Evolutionary conservation across 2,113 vertebrate species (phyloP), one percentile per base, ranked within the genome.

Genomic region (Misgurnus anguillicaudatus): DNA sequence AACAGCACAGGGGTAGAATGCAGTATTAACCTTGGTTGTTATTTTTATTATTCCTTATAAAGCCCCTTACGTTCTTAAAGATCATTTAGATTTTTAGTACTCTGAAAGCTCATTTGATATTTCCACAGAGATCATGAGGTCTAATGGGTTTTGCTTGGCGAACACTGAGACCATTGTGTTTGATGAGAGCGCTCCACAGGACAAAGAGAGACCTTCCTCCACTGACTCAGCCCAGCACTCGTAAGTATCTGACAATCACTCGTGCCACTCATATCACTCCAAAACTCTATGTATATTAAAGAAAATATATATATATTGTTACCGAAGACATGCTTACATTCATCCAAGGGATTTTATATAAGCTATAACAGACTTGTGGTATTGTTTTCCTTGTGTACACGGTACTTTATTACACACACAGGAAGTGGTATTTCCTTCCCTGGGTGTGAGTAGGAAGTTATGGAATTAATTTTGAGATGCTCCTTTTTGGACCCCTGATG

Each of bases 121-220:
- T 72, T 79, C 71, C 21, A 75, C 87, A 98, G 97, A 98, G 93
- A 98, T 99, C 89, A 99, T 98, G 97, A 86, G 95, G 67, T 98
- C 97, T 6, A 99, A 99, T 65, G 97, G 97, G 39, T 99, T 99
- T 87, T 99, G 96, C 89, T 91, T 99, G 88, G 97, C 97, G 55
- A 99, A 99, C 79, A 99, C 97, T 0, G 97, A 98, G 89, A 99
- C 97, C 0, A 98, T 98, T 17, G 94, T 99, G 3, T 97, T 98
- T 69, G 97, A 99, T 87, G 93, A 95, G 87, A 95, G 89, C 80
- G 82, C 95, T 84, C 92, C 95, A 0, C 94, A 94, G 0, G 95
- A 95, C 21, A 96, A 95, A 80, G 95, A 98, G 80, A 94, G 94
- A 66, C 95, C 93, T 53, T 92, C 94, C 82, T 95, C 94, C 0